Evolutionary conservation across 2,797 vertebrate species (phyloP).

Genomic region (Diceros bicornis): DNA sequence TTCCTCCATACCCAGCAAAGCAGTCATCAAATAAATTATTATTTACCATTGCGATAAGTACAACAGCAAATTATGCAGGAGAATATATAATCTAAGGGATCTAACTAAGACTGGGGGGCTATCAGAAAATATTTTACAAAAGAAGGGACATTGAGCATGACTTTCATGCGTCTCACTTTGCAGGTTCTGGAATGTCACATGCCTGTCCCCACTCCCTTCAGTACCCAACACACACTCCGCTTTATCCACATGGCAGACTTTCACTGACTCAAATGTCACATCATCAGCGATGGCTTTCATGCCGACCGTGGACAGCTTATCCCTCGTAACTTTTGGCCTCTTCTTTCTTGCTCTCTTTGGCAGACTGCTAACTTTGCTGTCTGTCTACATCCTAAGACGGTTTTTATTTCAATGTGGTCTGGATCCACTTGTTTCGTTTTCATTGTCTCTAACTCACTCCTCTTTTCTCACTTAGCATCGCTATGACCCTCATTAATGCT

Average conservation of each 20-base stretch:
- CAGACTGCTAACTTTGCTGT: neutral
- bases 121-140: neutral
- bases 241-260: fast-evolving
- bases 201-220: no score
- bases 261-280: neutral
- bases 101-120: neutral
- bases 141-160: neutral
- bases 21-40: neutral
- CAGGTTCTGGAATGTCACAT: no score
- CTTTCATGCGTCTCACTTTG: neutral
- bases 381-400: neutral
- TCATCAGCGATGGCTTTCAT: fast-evolving
- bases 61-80: no score
- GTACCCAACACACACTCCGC: no score
- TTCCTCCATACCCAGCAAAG: neutral
- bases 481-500: neutral
- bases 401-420: neutral
- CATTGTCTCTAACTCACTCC: neutral
- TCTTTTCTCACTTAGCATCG: neutral
- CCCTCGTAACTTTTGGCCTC: neutral
- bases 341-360: neutral
- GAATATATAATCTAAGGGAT: neutral
- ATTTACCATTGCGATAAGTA: neutral
- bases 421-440: neutral
- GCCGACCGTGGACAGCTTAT: neutral